A percentile compares a stretch with the other conserved stretches of the same genome.
These are phyloP conservation scores for Manacus vitellinus DNA, from an alignment of 2,113 vertebrate genomes.

Conservation along the genomic window DNA sequence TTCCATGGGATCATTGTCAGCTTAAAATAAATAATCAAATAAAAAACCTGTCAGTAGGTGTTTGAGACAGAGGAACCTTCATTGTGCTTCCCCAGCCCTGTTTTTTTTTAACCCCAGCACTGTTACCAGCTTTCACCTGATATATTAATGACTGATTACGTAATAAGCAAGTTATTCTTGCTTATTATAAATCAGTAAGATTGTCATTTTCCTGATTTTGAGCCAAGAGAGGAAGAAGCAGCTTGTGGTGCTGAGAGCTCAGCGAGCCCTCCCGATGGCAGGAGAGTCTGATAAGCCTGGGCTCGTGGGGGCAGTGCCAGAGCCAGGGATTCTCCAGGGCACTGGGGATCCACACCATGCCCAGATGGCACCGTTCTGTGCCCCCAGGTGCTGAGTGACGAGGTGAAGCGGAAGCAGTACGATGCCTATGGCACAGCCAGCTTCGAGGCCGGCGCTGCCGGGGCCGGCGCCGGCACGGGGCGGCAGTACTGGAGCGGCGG, in stretches of 20 bases:
- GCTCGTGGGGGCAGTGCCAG: fast-evolving
- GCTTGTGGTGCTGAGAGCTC: neutral
- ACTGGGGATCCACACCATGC: fast-evolving
- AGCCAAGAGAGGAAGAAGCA: neutral
- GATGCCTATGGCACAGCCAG: slow-evolving; percentile 86
- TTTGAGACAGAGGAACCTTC: neutral
- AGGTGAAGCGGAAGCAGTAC: slow-evolving; percentile 92
- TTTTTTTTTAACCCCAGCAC: neutral
- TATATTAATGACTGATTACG: fast-evolving
- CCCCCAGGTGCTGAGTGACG: slow-evolving; percentile 88
- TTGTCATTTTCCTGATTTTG: fast-evolving
- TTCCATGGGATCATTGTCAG: fast-evolving
- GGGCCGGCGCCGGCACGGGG: slow-evolving; percentile 59
- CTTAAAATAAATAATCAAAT: neutral
- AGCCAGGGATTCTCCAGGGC: neutral
- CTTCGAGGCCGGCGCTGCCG: slow-evolving; percentile 78
- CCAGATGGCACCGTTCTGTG: neutral
- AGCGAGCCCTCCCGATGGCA: fast-evolving
- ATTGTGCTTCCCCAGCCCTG: too few species aligned
- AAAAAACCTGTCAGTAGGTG: neutral
- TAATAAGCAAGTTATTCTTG: fast-evolving
- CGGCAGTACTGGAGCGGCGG: slow-evolving; percentile 89
- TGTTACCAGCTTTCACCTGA: neutral
- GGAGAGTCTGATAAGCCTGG: neutral
- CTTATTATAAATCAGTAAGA: neutral